These are phyloP conservation scores for Bombus fervidus DNA, from an alignment of 1,140 invertebrate genomes.

Conservation along the genomic window DNA sequence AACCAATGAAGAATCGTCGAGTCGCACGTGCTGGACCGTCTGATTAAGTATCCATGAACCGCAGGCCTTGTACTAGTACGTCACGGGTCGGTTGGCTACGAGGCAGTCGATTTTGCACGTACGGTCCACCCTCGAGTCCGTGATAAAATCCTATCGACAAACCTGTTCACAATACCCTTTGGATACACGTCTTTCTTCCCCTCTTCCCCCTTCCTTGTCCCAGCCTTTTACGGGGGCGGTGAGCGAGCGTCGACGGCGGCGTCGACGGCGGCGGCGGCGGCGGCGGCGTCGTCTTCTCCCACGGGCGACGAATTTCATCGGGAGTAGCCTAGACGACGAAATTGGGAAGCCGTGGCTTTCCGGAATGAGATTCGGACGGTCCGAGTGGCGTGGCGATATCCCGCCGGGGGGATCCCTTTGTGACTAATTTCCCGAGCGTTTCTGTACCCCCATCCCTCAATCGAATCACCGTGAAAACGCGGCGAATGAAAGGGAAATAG, in stretches of 20 bases:
- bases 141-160: slow-evolving; percentile 46
- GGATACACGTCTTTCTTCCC: neutral
- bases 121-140: slow-evolving; percentile 9
- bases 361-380: slow-evolving; percentile 36
- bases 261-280: neutral
- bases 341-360: slow-evolving; percentile 46
- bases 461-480: slow-evolving; percentile 26
- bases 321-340: neutral
- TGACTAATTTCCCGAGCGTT: slow-evolving; percentile 34
- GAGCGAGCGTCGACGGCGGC: neutral
- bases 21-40: neutral
- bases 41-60: slow-evolving; percentile 53
- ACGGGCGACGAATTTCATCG: slow-evolving; percentile 19
- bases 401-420: slow-evolving; percentile 19
- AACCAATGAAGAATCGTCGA: neutral
- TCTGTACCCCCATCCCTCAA: neutral
- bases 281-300: slow-evolving; percentile 2
- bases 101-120: slow-evolving; percentile 16
- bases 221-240: neutral
- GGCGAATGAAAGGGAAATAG: slow-evolving; percentile 12
- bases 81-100: slow-evolving; percentile 9
- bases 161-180: slow-evolving; percentile 27
- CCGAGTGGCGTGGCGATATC: slow-evolving; percentile 8
- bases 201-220: neutral
- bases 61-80: slow-evolving; percentile 43